Evolutionary conservation across 2,797 vertebrate species (phyloP).

Genomic region (Melanogrammus aeglefinus): DNA sequence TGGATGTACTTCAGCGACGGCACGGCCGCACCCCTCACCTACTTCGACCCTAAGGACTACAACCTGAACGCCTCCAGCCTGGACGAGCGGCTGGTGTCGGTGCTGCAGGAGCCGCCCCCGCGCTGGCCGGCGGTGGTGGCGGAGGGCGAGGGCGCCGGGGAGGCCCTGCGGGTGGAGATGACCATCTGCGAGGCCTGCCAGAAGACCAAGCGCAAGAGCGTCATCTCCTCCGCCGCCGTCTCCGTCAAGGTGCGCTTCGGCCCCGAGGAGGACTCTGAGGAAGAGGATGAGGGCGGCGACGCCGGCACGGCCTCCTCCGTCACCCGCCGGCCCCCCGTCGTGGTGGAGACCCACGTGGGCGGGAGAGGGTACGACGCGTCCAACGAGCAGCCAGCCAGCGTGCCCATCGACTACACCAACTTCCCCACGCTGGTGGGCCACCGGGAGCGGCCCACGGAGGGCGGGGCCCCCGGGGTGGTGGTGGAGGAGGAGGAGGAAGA

Average conservation of each 20-base stretch:
- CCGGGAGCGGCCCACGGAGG: conserved; percentile 68
- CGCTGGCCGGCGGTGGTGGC: conserved; percentile 86
- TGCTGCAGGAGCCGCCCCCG: conserved; percentile 83
- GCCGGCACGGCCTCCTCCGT: conserved; percentile 38
- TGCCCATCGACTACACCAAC: conserved; percentile 80
- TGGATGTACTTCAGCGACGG: conserved; percentile 96
- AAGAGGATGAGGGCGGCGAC: conserved; percentile 66
- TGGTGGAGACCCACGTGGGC: conserved; percentile 61
- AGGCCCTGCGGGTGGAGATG: conserved; percentile 85
- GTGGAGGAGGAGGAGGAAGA: conserved; percentile 57
- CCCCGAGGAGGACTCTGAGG: conserved; percentile 81
- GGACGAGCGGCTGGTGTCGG: conserved; percentile 83
- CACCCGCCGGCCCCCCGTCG: conserved; percentile 66
- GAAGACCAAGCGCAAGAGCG: conserved; percentile 94
- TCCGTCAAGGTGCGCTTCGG: conserved; percentile 86
- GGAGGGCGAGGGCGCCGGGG: conserved; percentile 84
- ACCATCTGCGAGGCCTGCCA: conserved; percentile 94
- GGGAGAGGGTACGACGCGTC: conserved; percentile 69
- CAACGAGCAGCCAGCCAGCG: conserved; percentile 78
- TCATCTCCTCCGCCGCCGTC: conserved; percentile 83
- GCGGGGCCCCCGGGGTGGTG: conserved; percentile 37
- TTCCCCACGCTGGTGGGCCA: conserved; percentile 81
- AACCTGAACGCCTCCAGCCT: conserved; percentile 88
- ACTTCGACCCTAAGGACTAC: conserved; percentile 94
- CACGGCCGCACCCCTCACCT: conserved; percentile 85